A percentile compares a stretch with the other conserved stretches of the same genome.
Conservation (phyloP, 1,140 invertebrate genomes). For the Hestina assimilis region DNA sequence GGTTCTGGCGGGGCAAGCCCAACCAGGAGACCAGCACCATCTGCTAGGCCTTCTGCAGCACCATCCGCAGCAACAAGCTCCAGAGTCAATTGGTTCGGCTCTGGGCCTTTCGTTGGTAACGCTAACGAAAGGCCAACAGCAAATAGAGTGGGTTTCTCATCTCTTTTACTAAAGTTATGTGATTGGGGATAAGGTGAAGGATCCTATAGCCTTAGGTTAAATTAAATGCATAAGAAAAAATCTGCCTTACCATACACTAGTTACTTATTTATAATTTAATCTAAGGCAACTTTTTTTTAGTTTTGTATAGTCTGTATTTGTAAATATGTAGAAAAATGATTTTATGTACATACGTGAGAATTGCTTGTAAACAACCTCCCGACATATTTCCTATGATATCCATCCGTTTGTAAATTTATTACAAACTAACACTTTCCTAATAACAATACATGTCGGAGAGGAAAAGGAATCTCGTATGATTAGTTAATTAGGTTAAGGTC, state of each 20-base stretch:
- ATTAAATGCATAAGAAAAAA: conserved; percentile 28
- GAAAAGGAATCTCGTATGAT: not conserved
- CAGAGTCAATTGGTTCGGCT: conserved; percentile 73
- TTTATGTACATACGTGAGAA: not conserved
- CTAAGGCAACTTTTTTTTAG: conserved; percentile 20
- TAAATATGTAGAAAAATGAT: conserved; percentile 33
- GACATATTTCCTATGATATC: not conserved
- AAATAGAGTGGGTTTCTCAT: conserved; percentile 72
- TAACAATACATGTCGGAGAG: not conserved
- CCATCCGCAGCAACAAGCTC: conserved; percentile 52
- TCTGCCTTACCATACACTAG: not conserved
- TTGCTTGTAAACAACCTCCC: not conserved
- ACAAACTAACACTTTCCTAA: not conserved
- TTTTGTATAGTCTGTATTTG: conserved; percentile 29
- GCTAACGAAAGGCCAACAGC: conserved; percentile 57
- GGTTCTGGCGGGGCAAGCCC: conserved; percentile 41
- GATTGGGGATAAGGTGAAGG: conserved; percentile 68
- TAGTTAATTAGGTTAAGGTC: not conserved
- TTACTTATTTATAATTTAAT: conserved; percentile 27
- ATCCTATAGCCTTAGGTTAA: conserved; percentile 51
- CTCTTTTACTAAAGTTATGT: conserved; percentile 68
- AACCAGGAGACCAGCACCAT: conserved; percentile 40
- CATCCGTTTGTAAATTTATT: not conserved
- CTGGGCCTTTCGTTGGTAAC: conserved; percentile 74
- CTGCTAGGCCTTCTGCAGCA: conserved; percentile 38